phyloP scores from a whole-genome alignment of 2,888 invertebrate species.

The Schizaphis graminum region DNA sequence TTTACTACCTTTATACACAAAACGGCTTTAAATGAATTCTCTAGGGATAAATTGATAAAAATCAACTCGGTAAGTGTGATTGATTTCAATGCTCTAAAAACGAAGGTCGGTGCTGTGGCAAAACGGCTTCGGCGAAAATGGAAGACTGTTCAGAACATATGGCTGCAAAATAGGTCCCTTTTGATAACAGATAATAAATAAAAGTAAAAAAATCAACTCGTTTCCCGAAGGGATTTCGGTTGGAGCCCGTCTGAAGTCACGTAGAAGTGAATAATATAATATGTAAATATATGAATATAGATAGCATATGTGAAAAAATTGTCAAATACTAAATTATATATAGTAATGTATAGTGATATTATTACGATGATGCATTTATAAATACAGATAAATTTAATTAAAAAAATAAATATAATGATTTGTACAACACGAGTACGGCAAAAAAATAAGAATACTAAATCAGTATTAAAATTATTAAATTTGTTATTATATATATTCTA shows the following conservation, averaged over 20 bases:
- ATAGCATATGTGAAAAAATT: background rate
- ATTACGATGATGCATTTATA: background rate
- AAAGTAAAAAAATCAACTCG: conserved; percentile 15
- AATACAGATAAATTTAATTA: background rate
- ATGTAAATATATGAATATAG: background rate
- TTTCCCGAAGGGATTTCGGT: background rate
- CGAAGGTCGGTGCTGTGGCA: background rate
- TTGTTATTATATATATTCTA: background rate
- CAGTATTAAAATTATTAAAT: background rate
- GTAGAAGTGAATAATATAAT: conserved; percentile 11
- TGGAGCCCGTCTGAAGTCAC: background rate
- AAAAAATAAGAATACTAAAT: background rate
- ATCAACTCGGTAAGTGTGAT: conserved; percentile 27
- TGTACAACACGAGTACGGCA: background rate
- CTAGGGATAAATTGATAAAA: conserved; percentile 44
- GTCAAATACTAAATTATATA: background rate
- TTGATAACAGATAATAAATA: conserved; percentile 44
- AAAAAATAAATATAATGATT: background rate
- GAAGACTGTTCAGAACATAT: conserved; percentile 44
- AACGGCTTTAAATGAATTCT: conserved; percentile 26
- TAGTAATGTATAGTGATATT: background rate
- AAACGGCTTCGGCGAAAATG: background rate
- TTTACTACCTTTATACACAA: background rate
- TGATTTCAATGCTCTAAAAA: background rate
- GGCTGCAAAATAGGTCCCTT: background rate